Percentiles rank a stretch among this genome's conserved stretches.
These are phyloP conservation scores for Rhinichthys osculus DNA, from an alignment of 2,797 vertebrate genomes.

Conservation along the genomic window DNA sequence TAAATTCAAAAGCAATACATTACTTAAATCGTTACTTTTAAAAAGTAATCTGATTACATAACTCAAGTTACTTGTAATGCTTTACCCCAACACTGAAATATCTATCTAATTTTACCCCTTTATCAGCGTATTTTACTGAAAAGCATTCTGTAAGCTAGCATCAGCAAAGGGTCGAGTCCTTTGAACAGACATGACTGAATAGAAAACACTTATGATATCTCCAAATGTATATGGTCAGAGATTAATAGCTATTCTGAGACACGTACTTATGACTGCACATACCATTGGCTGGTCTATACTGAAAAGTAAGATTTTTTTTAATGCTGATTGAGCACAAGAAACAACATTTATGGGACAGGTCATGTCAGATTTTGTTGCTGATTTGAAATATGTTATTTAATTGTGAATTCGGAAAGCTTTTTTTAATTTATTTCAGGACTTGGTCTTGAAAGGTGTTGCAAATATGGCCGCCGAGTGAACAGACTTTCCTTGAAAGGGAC, in stretches of 20 bases:
- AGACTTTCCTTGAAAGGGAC: neutral
- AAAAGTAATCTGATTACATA: neutral
- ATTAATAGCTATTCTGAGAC: neutral
- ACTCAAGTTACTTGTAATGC: neutral
- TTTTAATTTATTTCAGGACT: neutral
- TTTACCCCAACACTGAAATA: neutral
- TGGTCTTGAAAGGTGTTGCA: neutral
- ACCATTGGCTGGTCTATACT: too few relatives aligned
- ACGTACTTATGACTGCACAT: neutral
- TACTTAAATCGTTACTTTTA: neutral
- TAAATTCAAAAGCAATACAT: neutral
- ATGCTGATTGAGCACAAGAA: neutral
- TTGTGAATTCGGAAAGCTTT: neutral
- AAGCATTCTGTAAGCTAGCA: neutral
- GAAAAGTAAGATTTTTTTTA: too few relatives aligned
- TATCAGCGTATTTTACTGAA: neutral
- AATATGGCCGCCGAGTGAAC: neutral
- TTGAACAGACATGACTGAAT: neutral
- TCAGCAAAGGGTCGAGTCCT: neutral
- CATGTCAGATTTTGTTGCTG: neutral
- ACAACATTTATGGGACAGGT: neutral
- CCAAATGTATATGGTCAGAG: neutral
- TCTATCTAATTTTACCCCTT: neutral
- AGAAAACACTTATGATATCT: neutral
- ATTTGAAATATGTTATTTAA: neutral